A percentile compares a stretch with the other conserved stretches of the same genome.
phyloP scores from a whole-genome alignment of 2,113 vertebrate species.

The Chionodraco myersi region DNA sequence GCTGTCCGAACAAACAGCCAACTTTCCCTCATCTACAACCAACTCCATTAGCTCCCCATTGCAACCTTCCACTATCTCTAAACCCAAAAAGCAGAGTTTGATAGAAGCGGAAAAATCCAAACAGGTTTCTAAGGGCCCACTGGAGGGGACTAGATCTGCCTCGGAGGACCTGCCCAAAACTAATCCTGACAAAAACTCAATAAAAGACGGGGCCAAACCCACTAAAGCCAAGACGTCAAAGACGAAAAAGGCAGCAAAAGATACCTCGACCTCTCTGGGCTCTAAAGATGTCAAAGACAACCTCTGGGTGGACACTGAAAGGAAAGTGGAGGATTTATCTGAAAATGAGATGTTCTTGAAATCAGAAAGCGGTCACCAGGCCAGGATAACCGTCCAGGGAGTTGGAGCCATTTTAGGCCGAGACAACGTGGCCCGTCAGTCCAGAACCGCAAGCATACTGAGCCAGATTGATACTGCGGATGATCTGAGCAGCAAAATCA shows the following conservation, averaged over 20 bases:
- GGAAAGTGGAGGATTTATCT: background rate
- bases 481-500: background rate
- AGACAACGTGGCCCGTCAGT: background rate
- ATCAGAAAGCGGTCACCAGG: conserved; percentile 12
- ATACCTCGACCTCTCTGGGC: background rate
- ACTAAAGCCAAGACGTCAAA: conserved; percentile 26
- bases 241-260: conserved; percentile 8
- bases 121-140: background rate
- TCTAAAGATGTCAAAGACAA: background rate
- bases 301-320: background rate
- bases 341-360: conserved; percentile 9
- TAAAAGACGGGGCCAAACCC: conserved; percentile 17
- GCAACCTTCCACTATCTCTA: background rate
- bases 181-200: background rate
- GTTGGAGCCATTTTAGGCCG: conserved; percentile 49
- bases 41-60: background rate
- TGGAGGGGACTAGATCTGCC: conserved; percentile 7
- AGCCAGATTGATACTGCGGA: background rate
- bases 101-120: conserved; percentile 51
- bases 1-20: conserved; percentile 30
- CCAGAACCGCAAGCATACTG: conserved; percentile 10
- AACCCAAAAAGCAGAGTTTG: conserved; percentile 56
- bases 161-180: background rate
- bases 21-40: background rate
- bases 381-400: conserved; percentile 54